A percentile compares a stretch with the other conserved stretches of the same genome.
Evolutionary conservation across 2,888 invertebrate species (phyloP).

Genomic region (Deladenus siricidicola): DNA sequence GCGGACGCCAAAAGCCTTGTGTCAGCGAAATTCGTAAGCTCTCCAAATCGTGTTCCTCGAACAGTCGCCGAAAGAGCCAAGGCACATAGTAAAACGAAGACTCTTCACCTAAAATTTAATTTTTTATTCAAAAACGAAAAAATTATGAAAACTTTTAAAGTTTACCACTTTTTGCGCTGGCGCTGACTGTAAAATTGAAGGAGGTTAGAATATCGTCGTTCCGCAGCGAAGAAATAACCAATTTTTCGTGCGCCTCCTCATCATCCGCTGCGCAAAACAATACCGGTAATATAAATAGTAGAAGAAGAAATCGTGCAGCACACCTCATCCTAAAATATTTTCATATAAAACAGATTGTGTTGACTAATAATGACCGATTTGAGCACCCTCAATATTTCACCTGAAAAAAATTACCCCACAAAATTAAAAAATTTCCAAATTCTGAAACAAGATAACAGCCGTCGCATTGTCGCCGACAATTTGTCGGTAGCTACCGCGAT

Average conservation of each 20-base stretch:
- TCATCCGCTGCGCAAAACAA: neutral
- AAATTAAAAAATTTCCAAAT: no score
- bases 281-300: no score
- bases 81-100: constrained; percentile 11
- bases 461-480: no score
- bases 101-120: constrained; percentile 6
- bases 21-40: constrained; percentile 24
- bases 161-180: neutral
- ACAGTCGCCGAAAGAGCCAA: constrained; percentile 21
- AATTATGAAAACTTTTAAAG: neutral
- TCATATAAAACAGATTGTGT: no score
- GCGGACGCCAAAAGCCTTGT: constrained; percentile 34
- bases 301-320: no score
- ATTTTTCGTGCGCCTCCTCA: neutral
- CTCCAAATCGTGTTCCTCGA: constrained; percentile 9
- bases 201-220: constrained; percentile 1
- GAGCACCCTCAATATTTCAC: no score
- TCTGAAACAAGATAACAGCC: no score
- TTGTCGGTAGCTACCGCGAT: no score
- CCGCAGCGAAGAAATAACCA: neutral
- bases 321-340: no score
- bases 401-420: no score
- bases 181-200: constrained; percentile 1
- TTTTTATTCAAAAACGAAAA: neutral
- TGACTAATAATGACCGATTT: no score